Conservation (phyloP, 1,140 invertebrate species). For the Drosophila navojoa region DNA sequence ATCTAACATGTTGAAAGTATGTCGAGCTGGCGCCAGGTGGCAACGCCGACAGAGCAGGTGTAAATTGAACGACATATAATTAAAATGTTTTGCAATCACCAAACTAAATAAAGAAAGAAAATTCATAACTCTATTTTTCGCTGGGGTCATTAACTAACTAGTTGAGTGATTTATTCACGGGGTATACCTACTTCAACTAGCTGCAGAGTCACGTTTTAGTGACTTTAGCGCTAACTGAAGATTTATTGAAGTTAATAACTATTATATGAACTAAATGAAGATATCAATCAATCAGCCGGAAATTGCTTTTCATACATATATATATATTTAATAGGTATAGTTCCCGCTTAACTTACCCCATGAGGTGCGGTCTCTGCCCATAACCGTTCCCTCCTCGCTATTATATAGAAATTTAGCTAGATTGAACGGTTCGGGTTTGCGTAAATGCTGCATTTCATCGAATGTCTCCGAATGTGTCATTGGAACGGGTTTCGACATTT, state of each 20-base stretch:
- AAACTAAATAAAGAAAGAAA: conserved; percentile 3
- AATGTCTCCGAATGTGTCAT: conserved; percentile 66
- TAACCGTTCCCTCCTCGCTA: conserved; percentile 88
- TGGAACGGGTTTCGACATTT: conserved; percentile 76
- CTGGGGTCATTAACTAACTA: background rate
- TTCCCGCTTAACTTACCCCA: conserved; percentile 87
- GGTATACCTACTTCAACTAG: background rate
- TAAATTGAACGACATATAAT: conserved; percentile 13
- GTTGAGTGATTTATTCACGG: conserved; percentile 12
- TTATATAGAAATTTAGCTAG: conserved; percentile 88
- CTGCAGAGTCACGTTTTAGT: conserved; percentile 16
- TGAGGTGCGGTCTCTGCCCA: conserved; percentile 89
- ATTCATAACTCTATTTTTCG: background rate
- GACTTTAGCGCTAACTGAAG: too few relatives aligned
- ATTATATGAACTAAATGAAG: too few relatives aligned
- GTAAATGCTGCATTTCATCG: conserved; percentile 59
- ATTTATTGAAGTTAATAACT: too few relatives aligned
- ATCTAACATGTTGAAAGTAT: conserved; percentile 30
- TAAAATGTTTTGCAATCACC: conserved; percentile 30
- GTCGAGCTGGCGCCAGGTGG: conserved; percentile 29
- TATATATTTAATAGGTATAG: background rate
- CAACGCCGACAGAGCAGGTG: background rate
- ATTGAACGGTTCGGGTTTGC: conserved; percentile 67
- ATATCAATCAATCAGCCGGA: too few relatives aligned
- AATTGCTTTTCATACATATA: background rate